A percentile compares a stretch with the other conserved stretches of the same genome.
These are phyloP conservation scores for Macrobrachium nipponense DNA, from an alignment of 1,140 invertebrate genomes.

Conservation along the genomic window DNA sequence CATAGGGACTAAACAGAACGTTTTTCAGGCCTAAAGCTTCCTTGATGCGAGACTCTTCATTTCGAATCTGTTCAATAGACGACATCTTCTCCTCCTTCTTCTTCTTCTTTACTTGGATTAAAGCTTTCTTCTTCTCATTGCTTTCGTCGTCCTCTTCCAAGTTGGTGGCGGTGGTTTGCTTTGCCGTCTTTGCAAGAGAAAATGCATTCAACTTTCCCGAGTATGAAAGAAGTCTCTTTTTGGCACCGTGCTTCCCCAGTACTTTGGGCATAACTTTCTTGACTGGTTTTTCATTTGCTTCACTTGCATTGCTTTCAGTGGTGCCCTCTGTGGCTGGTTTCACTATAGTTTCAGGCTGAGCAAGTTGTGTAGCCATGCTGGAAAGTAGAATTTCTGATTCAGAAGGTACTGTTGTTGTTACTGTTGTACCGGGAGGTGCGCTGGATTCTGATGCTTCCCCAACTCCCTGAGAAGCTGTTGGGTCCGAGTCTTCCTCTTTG, in stretches of 20 bases:
- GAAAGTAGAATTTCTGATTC: not conserved
- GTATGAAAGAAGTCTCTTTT: conserved; percentile 41
- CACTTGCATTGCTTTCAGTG: not conserved
- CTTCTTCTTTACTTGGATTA: conserved; percentile 41
- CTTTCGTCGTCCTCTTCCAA: conserved; percentile 47
- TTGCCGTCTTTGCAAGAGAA: conserved; percentile 34
- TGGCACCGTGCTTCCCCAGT: conserved; percentile 41
- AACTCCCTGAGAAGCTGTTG: too few species aligned
- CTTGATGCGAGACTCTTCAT: conserved; percentile 50
- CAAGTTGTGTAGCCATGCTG: not conserved
- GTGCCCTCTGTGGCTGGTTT: not conserved
- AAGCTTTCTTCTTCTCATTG: not conserved
- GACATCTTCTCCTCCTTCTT: conserved; percentile 62
- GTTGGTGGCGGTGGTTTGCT: conserved; percentile 39
- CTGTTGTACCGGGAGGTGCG: not conserved
- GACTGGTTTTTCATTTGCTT: not conserved
- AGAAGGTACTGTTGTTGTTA: not conserved
- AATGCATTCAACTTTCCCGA: conserved; percentile 46
- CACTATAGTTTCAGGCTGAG: not conserved
- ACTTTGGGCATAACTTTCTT: conserved; percentile 40
- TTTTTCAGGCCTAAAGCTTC: conserved; percentile 57
- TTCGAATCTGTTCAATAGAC: conserved; percentile 54
- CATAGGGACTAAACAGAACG: conserved; percentile 57
- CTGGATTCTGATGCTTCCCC: too few species aligned
- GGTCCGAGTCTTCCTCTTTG: too few species aligned